Base-by-base conservation (phyloP, 2,888 invertebrate genomes). In the Syrista parreyssii region DNA sequence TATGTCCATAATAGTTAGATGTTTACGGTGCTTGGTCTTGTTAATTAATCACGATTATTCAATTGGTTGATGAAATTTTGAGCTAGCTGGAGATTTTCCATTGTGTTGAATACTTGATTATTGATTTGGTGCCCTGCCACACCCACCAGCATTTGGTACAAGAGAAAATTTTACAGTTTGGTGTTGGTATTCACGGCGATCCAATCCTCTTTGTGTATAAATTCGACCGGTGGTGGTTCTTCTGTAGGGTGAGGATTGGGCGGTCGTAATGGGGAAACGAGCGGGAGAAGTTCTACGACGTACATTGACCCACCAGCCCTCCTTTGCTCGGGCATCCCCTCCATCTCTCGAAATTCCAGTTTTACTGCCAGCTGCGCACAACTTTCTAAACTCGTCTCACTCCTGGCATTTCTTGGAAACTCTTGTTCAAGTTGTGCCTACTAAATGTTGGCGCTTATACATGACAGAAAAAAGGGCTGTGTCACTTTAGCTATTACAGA, bases 351-450 rank as follows among this genome's bases (percentile, higher is more conserved):
- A 82, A 78, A 82, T 75, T 75, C 79, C 82, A 81, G 82, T 85
- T 87, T 86, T 81, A 82, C 79, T 81, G 79, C 84, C 85, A 86
- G 85, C 85, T 87, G 88, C 86, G 87, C 86, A 86, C 85, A 88
- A 88, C 86, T 88, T 88, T 86, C 86, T 86, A 88, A 87, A 86
- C 86, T 88, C 83, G 77, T 82, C 79, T 80, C 84, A 81, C 79
- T 82, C 82, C 84, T 80, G 82, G 84, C 82, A 82, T 86, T 80
- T 83, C 83, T 80, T 81, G 83, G 15, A 4, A 40, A 40, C 40
- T 40, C 69, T 69, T 69, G 69, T 69, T 32, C 31, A 69, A 32
- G 30, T 31, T 31, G 15, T 69, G 32, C 30, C 69, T 30, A 69
- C 6, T 69, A 69, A 69, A 69, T 31, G 69, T 11, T 30, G 15